A percentile compares a stretch with the other conserved stretches of the same genome.
These are phyloP conservation scores for Isotomurus palustris DNA, from an alignment of 2,888 invertebrate genomes.

Conservation along the genomic window DNA sequence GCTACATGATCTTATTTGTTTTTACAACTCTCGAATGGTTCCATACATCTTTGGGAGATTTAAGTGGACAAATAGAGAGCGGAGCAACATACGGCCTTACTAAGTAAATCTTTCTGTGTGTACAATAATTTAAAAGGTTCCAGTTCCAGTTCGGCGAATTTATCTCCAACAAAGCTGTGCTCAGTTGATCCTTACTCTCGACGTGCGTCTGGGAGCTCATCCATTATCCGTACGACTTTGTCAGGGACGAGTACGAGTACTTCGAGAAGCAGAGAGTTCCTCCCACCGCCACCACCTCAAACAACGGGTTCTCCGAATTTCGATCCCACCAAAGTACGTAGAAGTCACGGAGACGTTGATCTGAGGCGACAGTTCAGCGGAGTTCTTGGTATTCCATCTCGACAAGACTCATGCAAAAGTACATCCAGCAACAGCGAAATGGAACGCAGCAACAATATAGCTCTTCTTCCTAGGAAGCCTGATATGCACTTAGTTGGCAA, in stretches of 20 bases:
- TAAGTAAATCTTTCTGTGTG: constrained; percentile 8
- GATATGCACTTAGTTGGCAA: too few relatives aligned
- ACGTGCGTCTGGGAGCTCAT: constrained; percentile 23
- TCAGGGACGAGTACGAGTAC: not conserved
- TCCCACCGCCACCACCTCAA: not conserved
- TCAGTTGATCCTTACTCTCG: constrained; percentile 24
- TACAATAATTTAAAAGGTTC: constrained; percentile 34
- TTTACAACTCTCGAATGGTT: too few relatives aligned
- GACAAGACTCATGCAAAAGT: constrained; percentile 39
- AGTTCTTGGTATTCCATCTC: constrained; percentile 40
- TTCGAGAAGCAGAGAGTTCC: not conserved
- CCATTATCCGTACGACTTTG: not conserved
- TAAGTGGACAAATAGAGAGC: too few relatives aligned
- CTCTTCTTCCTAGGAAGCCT: not conserved
- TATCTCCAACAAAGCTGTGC: constrained; percentile 15
- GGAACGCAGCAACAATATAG: constrained; percentile 5
- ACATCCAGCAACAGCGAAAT: constrained; percentile 9
- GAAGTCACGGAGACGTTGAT: constrained; percentile 20
- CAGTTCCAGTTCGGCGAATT: constrained; percentile 32
- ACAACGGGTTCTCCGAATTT: constrained; percentile 16
- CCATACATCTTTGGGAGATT: too few relatives aligned
- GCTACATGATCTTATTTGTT: too few relatives aligned
- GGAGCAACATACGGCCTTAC: too few relatives aligned
- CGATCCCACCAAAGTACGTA: constrained; percentile 11
- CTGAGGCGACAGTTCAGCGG: constrained; percentile 34